Percentiles rank a stretch among this genome's conserved stretches.
These are phyloP conservation scores for Rhinatrema bivittatum DNA, from an alignment of 2,797 vertebrate species.

Conservation along the genomic window DNA sequence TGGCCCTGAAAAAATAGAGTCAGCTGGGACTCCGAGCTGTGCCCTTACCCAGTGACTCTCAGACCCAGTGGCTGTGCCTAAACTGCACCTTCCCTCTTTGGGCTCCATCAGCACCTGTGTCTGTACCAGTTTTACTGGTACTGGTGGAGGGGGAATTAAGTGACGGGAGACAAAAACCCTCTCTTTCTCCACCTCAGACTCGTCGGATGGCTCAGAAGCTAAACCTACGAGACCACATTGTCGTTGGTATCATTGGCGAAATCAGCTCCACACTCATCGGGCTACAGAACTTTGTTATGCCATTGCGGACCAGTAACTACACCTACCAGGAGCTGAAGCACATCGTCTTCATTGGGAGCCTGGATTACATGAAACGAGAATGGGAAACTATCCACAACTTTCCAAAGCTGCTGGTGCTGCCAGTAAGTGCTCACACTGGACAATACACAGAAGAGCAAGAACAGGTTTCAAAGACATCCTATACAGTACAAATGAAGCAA, in stretches of 20 bases:
- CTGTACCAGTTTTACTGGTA: no score
- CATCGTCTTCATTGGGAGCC: slow-evolving; percentile 38
- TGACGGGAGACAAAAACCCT: no score
- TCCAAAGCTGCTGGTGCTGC: slow-evolving; percentile 38
- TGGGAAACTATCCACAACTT: slow-evolving; percentile 46
- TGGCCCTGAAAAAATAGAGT: no score
- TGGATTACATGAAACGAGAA: slow-evolving; percentile 44
- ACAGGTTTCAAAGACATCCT: no score
- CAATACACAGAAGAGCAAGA: no score
- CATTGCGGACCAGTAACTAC: slow-evolving; percentile 40
- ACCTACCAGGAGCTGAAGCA: slow-evolving; percentile 37
- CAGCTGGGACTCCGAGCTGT: no score
- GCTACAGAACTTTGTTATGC: slow-evolving; percentile 52
- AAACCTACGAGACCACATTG: slow-evolving; percentile 26
- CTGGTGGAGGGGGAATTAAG: no score
- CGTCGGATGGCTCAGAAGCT: background rate
- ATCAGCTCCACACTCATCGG: slow-evolving; percentile 23
- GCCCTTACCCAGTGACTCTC: no score
- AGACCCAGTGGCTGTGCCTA: no score
- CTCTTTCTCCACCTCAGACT: background rate
- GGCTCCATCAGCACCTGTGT: no score
- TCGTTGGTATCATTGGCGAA: slow-evolving; percentile 41
- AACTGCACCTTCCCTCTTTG: no score
- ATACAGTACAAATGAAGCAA: background rate
- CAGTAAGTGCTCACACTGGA: slow-evolving; percentile 40